Conservation (phyloP, 2,113 vertebrate species). For the Cariama cristata region DNA sequence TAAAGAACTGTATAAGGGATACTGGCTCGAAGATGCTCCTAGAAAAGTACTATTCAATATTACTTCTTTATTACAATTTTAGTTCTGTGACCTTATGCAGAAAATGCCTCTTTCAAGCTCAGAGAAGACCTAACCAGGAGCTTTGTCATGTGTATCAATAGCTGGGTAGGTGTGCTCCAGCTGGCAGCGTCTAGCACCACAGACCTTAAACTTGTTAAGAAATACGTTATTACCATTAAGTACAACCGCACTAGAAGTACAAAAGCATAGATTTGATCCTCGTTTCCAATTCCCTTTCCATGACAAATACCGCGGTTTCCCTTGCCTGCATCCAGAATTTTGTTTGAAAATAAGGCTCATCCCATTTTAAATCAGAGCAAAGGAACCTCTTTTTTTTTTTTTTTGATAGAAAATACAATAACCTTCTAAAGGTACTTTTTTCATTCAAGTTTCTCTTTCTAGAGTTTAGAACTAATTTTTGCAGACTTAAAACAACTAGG, state of each 20-base stretch:
- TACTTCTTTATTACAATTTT: not conserved
- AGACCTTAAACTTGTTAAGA: not conserved
- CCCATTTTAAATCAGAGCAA: not conserved
- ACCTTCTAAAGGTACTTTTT: not conserved
- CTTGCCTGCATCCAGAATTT: not conserved
- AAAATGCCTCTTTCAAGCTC: not conserved
- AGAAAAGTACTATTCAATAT: not conserved
- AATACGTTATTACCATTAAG: not conserved
- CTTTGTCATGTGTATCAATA: not conserved
- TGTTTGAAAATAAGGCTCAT: not conserved
- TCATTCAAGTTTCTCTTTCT: not conserved
- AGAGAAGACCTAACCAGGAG: not conserved
- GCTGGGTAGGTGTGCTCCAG: not conserved
- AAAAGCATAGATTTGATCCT: not conserved
- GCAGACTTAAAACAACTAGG: not conserved
- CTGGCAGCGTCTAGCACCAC: not conserved
- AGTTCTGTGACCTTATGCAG: not conserved
- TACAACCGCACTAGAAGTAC: not conserved
- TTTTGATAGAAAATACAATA: not conserved
- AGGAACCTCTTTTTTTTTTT: not conserved
- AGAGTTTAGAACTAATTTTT: constrained; percentile 2
- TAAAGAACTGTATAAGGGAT: not conserved
- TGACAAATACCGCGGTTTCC: not conserved
- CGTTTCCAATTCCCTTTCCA: not conserved
- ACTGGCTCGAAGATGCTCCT: not conserved